Conservation (phyloP, 2,888 invertebrate genomes). For the Nasonovia ribisnigri region DNA sequence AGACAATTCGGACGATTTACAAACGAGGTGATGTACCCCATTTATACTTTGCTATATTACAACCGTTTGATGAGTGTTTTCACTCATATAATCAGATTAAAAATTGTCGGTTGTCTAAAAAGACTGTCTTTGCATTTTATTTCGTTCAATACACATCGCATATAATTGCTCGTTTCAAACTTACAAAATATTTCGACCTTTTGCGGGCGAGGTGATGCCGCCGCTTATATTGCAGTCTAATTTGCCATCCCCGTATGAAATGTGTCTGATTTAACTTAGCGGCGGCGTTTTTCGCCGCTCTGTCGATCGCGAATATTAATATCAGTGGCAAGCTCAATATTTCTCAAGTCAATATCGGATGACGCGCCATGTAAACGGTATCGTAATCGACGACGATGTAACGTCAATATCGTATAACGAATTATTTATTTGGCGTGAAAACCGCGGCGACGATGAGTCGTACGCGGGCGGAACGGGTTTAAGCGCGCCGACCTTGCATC, state of each 20-base stretch:
- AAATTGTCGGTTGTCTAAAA: no score
- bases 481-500: constrained; percentile 54
- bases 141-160: no score
- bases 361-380: neutral
- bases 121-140: no score
- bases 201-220: no score
- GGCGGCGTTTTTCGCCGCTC: neutral
- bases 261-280: neutral
- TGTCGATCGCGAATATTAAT: neutral
- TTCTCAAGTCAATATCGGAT: no score
- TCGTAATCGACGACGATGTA: neutral
- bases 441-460: neutral
- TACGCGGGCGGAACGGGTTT: constrained; percentile 40
- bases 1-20: neutral
- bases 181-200: no score
- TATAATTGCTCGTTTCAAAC: no score
- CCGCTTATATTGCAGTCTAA: no score
- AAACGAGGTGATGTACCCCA: neutral
- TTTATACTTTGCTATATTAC: neutral
- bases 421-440: neutral
- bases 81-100: no score
- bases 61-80: no score
- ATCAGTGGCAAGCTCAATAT: neutral
- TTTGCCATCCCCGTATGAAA: neutral
- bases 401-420: neutral